Evolutionary conservation across 2,888 invertebrate genomes (phyloP).

Genomic region (Phortica okadai): DNA sequence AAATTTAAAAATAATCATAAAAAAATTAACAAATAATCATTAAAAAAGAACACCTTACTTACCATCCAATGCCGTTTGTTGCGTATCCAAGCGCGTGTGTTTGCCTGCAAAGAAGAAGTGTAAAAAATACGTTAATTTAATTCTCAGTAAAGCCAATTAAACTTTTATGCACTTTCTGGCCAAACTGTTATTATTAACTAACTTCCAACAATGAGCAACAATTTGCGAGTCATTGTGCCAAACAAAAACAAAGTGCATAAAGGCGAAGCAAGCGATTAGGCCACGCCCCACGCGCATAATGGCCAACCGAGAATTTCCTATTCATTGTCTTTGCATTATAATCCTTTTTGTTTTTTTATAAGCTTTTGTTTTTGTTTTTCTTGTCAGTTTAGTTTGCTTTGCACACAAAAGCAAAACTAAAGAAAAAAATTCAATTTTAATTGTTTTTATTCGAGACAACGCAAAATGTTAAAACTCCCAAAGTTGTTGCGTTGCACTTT

Average conservation of each 20-base stretch:
- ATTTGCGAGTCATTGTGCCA: slow-evolving; percentile 28
- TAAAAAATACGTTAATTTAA: slow-evolving; percentile 32
- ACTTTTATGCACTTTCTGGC: too few relatives aligned
- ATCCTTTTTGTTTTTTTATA: not conserved
- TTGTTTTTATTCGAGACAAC: slow-evolving; percentile 52
- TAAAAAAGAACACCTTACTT: slow-evolving; percentile 59
- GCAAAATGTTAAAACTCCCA: not conserved
- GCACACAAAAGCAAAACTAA: not conserved
- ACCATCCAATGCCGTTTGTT: slow-evolving; percentile 73
- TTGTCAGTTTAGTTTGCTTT: not conserved
- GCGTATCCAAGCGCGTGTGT: slow-evolving; percentile 73
- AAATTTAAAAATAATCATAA: not conserved
- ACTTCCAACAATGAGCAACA: not conserved
- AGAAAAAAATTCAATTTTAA: slow-evolving; percentile 70
- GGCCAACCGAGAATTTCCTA: not conserved
- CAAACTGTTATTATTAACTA: too few relatives aligned
- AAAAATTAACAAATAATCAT: slow-evolving; percentile 32
- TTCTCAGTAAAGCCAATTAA: too few relatives aligned
- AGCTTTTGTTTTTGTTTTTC: not conserved
- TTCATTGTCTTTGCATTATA: slow-evolving; percentile 1
- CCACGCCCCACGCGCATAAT: not conserved
- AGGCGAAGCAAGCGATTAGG: too few relatives aligned
- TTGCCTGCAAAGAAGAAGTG: slow-evolving; percentile 68
- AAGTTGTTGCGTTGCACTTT: slow-evolving; percentile 26
- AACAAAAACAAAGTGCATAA: slow-evolving; percentile 63